phyloP scores from a whole-genome alignment of 23 tunicate species.

The Diplosoma virens region DNA sequence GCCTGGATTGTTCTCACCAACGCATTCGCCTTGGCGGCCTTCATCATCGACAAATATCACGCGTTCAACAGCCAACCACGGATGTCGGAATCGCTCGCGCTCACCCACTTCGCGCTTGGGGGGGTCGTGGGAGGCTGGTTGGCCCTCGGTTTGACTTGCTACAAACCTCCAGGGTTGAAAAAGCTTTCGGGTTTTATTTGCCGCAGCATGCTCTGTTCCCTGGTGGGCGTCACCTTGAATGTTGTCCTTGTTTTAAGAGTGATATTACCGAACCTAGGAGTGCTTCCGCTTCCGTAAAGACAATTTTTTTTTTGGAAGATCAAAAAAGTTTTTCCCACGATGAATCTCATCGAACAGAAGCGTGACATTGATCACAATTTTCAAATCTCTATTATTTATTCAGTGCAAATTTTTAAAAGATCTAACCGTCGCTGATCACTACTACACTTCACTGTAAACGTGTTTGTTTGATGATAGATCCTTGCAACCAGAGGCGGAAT shows the following conservation, averaged over 20 bases:
- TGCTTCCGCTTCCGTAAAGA: too few relatives aligned
- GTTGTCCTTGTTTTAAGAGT: slow-evolving; percentile 36
- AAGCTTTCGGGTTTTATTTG: slow-evolving; percentile 57
- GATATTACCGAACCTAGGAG: slow-evolving; percentile 41
- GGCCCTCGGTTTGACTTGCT: slow-evolving; percentile 59
- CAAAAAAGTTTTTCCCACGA: too few relatives aligned
- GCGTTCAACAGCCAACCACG: slow-evolving; percentile 53
- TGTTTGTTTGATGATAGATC: too few relatives aligned
- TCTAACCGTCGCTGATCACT: too few relatives aligned
- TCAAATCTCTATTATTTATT: too few relatives aligned
- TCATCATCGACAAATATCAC: slow-evolving; percentile 49
- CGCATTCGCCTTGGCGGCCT: slow-evolving; percentile 31
- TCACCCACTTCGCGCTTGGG: slow-evolving; percentile 38
- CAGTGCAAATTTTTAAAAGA: too few relatives aligned
- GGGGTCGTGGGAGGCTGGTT: slow-evolving; percentile 76
- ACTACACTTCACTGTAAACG: too few relatives aligned
- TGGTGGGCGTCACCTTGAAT: slow-evolving; percentile 35
- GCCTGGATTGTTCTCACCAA: slow-evolving; percentile 62
- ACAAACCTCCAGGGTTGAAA: slow-evolving; percentile 58
- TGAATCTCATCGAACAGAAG: too few relatives aligned
- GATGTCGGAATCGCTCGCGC: slow-evolving; percentile 46
- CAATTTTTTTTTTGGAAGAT: too few relatives aligned
- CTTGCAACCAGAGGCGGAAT: too few relatives aligned
- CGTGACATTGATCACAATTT: too few relatives aligned
- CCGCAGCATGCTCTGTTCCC: slow-evolving; percentile 39